Conservation (phyloP, 2,113 vertebrate genomes). For the Pyxicephalus adspersus region DNA sequence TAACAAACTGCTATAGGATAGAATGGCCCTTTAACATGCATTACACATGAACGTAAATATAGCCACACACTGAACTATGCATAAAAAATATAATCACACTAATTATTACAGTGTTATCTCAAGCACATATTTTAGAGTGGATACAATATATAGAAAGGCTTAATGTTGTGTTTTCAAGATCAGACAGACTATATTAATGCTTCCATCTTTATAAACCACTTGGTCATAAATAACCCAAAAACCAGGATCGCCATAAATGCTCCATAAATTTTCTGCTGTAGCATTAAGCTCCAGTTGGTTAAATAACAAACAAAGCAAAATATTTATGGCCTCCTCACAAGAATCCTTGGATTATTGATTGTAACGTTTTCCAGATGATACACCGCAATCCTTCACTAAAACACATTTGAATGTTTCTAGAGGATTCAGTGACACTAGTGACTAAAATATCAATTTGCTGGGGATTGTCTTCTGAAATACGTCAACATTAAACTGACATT, state of each 20-base stretch:
- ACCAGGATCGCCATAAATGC: constrained; percentile 13
- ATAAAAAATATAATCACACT: too few species aligned
- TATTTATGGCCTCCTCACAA: constrained; percentile 8
- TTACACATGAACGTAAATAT: too few species aligned
- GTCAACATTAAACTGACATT: constrained; percentile 33
- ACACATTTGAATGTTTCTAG: background rate
- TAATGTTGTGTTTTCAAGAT: background rate
- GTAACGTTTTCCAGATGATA: constrained; percentile 31
- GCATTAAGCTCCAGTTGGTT: constrained; percentile 21
- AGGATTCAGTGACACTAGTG: background rate
- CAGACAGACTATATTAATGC: background rate
- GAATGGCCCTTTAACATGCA: too few species aligned
- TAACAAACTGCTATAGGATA: too few species aligned
- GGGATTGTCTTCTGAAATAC: constrained; percentile 26
- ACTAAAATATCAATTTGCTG: constrained; percentile 28
- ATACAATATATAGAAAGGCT: background rate
- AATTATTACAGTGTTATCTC: too few species aligned
- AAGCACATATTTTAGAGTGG: too few species aligned
- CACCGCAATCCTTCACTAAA: constrained; percentile 17
- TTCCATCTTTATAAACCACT: background rate
- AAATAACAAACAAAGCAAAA: constrained; percentile 36
- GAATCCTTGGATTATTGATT: constrained; percentile 14
- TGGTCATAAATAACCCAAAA: constrained; percentile 6
- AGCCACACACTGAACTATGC: too few species aligned
- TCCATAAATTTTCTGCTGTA: constrained; percentile 29